Conservation (phyloP, 2,888 invertebrate genomes). For the Pomacea canaliculata region DNA sequence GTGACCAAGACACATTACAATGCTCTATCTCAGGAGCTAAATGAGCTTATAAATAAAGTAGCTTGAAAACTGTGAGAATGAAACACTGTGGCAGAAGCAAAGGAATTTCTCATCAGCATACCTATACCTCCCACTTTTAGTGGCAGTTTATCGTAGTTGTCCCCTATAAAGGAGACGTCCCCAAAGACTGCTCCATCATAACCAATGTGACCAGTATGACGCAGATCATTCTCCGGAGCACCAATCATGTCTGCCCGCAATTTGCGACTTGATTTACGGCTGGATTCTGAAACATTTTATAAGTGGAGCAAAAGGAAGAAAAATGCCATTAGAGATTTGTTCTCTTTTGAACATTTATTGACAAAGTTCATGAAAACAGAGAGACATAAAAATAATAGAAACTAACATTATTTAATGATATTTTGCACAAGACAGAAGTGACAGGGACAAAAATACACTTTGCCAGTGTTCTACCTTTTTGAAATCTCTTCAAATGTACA, state of each 20-base stretch:
- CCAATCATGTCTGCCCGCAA: conserved; percentile 91
- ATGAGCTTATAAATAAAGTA: too few species aligned
- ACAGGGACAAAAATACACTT: too few species aligned
- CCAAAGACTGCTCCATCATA: conserved; percentile 97
- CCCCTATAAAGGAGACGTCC: conserved; percentile 83
- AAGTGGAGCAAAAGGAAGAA: background rate
- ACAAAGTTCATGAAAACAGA: background rate
- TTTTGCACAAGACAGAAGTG: too few species aligned
- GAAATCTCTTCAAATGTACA: too few species aligned
- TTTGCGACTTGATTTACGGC: conserved; percentile 72
- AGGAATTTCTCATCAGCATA: conserved; percentile 29
- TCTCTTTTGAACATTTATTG: background rate
- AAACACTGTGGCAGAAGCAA: too few species aligned
- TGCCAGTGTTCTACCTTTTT: too few species aligned
- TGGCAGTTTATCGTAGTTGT: conserved; percentile 76
- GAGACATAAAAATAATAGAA: too few species aligned
- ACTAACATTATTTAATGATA: too few species aligned
- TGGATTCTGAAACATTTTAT: conserved; percentile 48
- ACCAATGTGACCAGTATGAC: conserved; percentile 96
- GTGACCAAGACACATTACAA: too few species aligned
- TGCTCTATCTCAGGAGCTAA: too few species aligned
- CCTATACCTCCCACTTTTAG: conserved; percentile 90
- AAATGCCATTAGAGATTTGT: background rate
- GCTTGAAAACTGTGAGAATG: too few species aligned
- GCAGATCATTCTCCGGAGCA: conserved; percentile 94